A percentile compares a stretch with the other conserved stretches of the same genome.
Conservation (phyloP, 2,797 vertebrate genomes). For the Microctenopoma steveboyesi region DNA sequence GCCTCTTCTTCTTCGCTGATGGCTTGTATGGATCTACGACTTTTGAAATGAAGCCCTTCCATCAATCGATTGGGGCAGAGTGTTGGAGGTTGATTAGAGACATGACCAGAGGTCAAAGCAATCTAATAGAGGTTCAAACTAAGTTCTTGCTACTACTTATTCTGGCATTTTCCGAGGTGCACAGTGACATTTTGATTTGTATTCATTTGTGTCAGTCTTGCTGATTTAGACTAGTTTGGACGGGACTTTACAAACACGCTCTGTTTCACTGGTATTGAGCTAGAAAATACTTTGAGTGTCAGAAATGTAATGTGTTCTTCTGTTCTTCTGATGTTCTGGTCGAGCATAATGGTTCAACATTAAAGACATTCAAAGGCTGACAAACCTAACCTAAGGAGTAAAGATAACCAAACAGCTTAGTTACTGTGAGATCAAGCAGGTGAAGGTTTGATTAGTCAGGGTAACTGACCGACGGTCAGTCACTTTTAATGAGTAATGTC, state of each 20-base stretch:
- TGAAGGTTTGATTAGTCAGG: no score
- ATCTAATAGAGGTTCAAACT: constrained; percentile 28
- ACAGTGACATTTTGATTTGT: constrained; percentile 16
- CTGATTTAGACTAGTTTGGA: neutral
- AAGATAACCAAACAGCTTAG: no score
- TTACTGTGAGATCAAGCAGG: no score
- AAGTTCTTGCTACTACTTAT: neutral
- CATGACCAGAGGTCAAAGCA: constrained; percentile 48
- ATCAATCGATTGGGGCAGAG: constrained; percentile 35
- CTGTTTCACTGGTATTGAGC: neutral
- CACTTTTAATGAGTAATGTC: no score
- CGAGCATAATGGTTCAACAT: no score
- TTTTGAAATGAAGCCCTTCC: constrained; percentile 41
- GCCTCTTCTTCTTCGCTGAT: constrained; percentile 18
- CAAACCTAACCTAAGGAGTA: no score
- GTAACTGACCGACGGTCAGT: neutral
- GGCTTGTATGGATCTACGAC: constrained; percentile 22
- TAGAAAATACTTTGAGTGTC: no score
- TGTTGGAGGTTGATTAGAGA: constrained; percentile 56
- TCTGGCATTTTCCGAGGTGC: constrained; percentile 18
- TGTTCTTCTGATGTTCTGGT: no score
- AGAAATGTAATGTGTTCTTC: no score
- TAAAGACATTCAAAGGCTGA: no score
- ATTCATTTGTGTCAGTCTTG: constrained; percentile 13
- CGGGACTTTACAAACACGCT: neutral